Percentiles rank a stretch among this genome's conserved stretches.
Conservation (phyloP, 92 coral and sea anemone genomes). For the Zoanthus sociatus region DNA sequence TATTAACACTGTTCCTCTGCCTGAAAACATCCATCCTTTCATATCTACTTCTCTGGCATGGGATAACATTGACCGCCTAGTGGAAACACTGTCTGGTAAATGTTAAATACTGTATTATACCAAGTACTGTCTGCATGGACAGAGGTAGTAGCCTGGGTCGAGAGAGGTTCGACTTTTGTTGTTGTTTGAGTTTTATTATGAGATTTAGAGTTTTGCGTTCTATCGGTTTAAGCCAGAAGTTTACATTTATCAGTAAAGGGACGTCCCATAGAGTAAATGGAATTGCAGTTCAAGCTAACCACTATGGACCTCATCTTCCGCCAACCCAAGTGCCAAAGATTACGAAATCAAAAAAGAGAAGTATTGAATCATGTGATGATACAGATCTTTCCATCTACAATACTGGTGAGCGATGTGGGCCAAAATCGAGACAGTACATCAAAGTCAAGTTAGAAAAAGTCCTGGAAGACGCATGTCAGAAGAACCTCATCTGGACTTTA, state of each 20-base stretch:
- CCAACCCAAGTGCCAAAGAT: conserved; percentile 1
- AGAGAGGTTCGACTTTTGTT: too few relatives aligned
- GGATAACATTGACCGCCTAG: conserved; percentile 54
- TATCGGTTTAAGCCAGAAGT: too few relatives aligned
- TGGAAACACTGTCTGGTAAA: conserved; percentile 44
- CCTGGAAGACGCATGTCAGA: conserved; percentile 39
- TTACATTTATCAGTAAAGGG: too few relatives aligned
- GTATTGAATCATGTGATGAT: neutral
- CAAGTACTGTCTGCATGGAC: too few relatives aligned
- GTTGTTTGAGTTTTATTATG: too few relatives aligned
- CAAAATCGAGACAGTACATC: too few relatives aligned
- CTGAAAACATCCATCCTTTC: conserved; percentile 43
- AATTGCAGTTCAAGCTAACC: conserved; percentile 56
- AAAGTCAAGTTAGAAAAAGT: neutral
- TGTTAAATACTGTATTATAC: too few relatives aligned
- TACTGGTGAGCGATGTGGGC: too few relatives aligned
- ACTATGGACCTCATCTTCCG: conserved; percentile 62
- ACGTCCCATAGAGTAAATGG: conserved; percentile 61
- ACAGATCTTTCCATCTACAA: too few relatives aligned
- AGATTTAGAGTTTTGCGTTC: too few relatives aligned
- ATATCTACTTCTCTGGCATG: conserved; percentile 49
- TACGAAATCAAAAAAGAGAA: conserved; percentile 49
- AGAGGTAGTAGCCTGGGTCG: too few relatives aligned
- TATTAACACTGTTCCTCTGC: conserved; percentile 46
- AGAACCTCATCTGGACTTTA: conserved; percentile 61